These are phyloP conservation scores for Asarcornis scutulata DNA, from an alignment of 2,113 vertebrate species.

Conservation along the genomic window DNA sequence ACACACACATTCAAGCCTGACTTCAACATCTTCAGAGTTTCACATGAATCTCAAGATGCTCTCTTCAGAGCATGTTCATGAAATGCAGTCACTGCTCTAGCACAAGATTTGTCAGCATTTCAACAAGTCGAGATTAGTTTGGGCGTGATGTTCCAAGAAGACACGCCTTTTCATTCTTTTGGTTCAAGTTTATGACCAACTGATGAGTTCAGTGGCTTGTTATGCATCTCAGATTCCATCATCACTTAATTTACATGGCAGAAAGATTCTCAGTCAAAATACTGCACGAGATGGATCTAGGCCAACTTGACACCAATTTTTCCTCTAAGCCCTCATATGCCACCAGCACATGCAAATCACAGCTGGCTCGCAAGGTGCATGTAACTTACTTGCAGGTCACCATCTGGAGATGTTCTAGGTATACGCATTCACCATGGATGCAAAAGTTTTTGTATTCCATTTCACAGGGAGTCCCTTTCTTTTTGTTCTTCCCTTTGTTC, in stretches of 20 bases:
- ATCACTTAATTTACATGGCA: slow-evolving; percentile 41
- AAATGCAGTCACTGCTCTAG: slow-evolving; percentile 24
- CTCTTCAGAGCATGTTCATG: background rate
- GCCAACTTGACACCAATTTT: background rate
- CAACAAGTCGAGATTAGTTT: slow-evolving; percentile 67
- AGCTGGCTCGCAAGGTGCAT: background rate
- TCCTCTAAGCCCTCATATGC: background rate
- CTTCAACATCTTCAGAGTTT: slow-evolving; percentile 11
- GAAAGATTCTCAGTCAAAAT: slow-evolving; percentile 32
- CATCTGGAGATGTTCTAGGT: slow-evolving; percentile 58
- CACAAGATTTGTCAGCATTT: slow-evolving; percentile 51
- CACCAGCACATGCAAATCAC: background rate
- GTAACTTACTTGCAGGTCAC: slow-evolving; percentile 80
- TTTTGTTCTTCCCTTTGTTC: slow-evolving; percentile 76
- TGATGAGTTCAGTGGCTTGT: slow-evolving; percentile 62
- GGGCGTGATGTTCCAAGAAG: slow-evolving; percentile 64
- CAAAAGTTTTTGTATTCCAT: slow-evolving; percentile 80
- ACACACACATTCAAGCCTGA: background rate
- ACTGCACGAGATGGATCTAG: background rate
- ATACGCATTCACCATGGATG: slow-evolving; percentile 81
- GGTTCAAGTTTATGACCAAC: slow-evolving; percentile 65
- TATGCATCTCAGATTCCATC: slow-evolving; percentile 45
- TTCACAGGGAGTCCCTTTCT: slow-evolving; percentile 77
- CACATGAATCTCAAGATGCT: slow-evolving; percentile 19
- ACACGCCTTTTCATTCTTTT: slow-evolving; percentile 63